These are phyloP conservation scores for Scaptomyza pallida DNA, from an alignment of 1,140 invertebrate species.

Conservation along the genomic window DNA sequence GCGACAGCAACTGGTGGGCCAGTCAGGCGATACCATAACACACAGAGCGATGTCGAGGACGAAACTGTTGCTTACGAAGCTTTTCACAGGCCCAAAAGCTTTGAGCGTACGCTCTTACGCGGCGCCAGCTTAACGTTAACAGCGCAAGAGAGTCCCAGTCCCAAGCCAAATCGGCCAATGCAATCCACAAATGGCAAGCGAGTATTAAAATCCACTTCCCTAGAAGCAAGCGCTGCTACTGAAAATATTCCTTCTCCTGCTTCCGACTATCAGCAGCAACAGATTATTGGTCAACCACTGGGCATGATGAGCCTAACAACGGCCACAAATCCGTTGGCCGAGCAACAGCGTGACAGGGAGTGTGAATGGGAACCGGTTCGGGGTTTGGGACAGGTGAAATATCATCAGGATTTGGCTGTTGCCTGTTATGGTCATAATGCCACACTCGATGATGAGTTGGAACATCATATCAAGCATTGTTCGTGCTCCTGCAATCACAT, in stretches of 20 bases:
- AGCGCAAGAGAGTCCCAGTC: slow-evolving; percentile 65
- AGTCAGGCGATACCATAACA: slow-evolving; percentile 48
- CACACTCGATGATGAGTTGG: slow-evolving; percentile 87
- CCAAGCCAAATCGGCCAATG: slow-evolving; percentile 46
- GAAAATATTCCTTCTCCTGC: background rate
- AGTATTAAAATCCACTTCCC: slow-evolving; percentile 63
- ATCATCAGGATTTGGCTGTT: slow-evolving; percentile 36
- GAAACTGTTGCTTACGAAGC: slow-evolving; percentile 83
- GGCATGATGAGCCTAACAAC: slow-evolving; percentile 32
- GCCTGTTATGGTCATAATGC: slow-evolving; percentile 37
- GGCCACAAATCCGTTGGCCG: slow-evolving; percentile 58
- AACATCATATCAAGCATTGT: slow-evolving; percentile 93
- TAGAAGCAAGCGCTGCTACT: slow-evolving; percentile 41
- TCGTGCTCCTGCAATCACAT: slow-evolving; percentile 95
- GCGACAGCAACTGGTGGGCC: slow-evolving; percentile 66
- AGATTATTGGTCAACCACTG: slow-evolving; percentile 43
- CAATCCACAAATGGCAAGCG: slow-evolving; percentile 52
- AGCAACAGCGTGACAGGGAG: slow-evolving; percentile 29
- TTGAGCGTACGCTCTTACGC: slow-evolving; percentile 67
- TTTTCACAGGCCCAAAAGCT: slow-evolving; percentile 77
- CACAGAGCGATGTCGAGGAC: slow-evolving; percentile 51
- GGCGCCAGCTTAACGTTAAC: slow-evolving; percentile 68
- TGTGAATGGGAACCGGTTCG: slow-evolving; percentile 12
- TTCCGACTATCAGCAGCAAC: slow-evolving; percentile 25
- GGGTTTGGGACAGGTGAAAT: slow-evolving; percentile 39